Evolutionary conservation across 2,888 invertebrate species (phyloP), one percentile per base, ranked within the genome.

Genomic region (Xanthostigma xanthostigma): DNA sequence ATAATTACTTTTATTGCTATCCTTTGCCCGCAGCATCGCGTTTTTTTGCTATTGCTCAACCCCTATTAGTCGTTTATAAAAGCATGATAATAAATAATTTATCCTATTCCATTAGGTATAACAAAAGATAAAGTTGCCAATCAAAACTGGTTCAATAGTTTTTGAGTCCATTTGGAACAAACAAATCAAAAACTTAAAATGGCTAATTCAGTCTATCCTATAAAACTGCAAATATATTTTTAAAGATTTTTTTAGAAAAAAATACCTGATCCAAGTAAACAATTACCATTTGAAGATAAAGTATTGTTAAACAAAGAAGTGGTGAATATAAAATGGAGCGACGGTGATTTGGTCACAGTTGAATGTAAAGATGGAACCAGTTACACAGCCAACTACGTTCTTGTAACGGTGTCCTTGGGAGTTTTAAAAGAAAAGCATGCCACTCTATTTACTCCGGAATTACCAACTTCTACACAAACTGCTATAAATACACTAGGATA

Each of bases 381-480:
- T 0, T 78, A 72, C 53, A 60, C 57, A 17, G 79, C 80, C 1
- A 75, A 77, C 54, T 77, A 78, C 56, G 78, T 81, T 1, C 75
- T 87, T 33, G 66, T 82, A 1, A 85, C 86, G 0, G 68, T 76
- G 0, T 80, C 85, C 0, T 60, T 86, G 0, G 86, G 84, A 0
- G 81, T 81, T 0, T 63, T 86, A 12, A 84, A 84, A 58, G 71
- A 72, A 17, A 64, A 71, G 48, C 64, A 74, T 49, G 53, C 62
- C 9, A 61, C 60, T 1, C 52, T 80, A 27, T 83, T 83, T 57
- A 57, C 63, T 5, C 81, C 82, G 1, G 55, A 64, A 3, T 60
- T 83, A 37, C 74, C 79, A 0, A 49, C 60, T 11, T 58, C 60
- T 3, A 83, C 83, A 65, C 53, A 68, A 0, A 64, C 62, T 10